Evolutionary conservation across 2,113 vertebrate species (phyloP), one percentile per base, ranked within the genome.

Genomic region (Cephalopterus ornatus): DNA sequence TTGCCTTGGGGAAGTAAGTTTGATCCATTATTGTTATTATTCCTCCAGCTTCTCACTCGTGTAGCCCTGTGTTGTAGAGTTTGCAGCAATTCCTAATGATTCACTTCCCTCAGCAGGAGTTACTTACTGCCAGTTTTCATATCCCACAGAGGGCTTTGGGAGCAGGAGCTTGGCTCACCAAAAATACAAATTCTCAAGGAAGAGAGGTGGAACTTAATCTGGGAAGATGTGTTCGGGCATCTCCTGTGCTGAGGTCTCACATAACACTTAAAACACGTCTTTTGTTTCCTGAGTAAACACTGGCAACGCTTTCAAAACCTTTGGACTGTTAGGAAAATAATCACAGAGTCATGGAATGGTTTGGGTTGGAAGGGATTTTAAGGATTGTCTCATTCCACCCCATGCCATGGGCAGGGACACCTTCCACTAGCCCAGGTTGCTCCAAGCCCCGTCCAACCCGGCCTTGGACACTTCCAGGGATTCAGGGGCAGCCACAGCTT

Each of bases 1-100:
- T 99, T 88, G 99, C 99, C 76, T 94, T 99, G 94, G 99, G 99
- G 97, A 99, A 99, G 99, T 99, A 99, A 99, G 99, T 98, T 58
- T 87, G 33, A 52, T 74, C 65, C 46, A 5, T 73, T 32, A 50
- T 44, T 32, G 23, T 66, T 32, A 27, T 75, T 50, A 37, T 65
- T 86, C 35, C 63, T 79, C 52, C 32, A 35, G 63, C 63, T 65
- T 26, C 44, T 76, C 39, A 6, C 5, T 28, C 26, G 9, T 2
- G 1, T 27, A 19, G 62, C 4, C 24, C 44, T 23, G 11, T 47
- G 1, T 10, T 14, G 41, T 37, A 8, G 41, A 20, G 71, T 70
- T 67, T 70, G 62, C 46, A 21, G 52, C 44, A 21, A 33, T 33
- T 75, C 50, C 61, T 41, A 4, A 30, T 8, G 22, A 12, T 30